A percentile compares a stretch with the other conserved stretches of the same genome.
Evolutionary conservation across 2,888 invertebrate genomes (phyloP).

Genomic region (Metallyticus violacea): DNA sequence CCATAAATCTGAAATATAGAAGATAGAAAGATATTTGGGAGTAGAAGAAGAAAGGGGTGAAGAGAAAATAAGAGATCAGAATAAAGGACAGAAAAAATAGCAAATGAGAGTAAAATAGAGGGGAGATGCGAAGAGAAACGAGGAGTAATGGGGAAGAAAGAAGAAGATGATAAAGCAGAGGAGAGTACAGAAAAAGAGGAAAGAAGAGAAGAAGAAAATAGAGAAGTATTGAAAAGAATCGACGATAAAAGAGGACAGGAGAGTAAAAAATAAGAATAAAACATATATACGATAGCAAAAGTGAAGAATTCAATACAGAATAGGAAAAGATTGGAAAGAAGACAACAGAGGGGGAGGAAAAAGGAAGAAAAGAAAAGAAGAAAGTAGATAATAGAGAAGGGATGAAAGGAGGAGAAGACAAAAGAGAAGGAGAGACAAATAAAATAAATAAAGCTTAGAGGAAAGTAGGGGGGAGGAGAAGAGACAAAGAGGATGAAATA

Average conservation of each 20-base stretch:
- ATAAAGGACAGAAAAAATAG: no score
- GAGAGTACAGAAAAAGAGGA: not conserved
- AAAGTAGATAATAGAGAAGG: not conserved
- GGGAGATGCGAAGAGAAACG: not conserved
- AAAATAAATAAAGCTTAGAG: not conserved
- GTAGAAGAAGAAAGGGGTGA: no score
- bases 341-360: not conserved
- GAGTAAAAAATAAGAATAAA: not conserved
- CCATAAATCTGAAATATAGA: no score
- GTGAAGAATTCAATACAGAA: not conserved
- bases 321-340: not conserved
- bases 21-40: no score
- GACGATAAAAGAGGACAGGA: not conserved
- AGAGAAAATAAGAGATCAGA: no score
- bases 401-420: not conserved
- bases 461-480: not conserved
- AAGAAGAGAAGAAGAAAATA: not conserved
- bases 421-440: not conserved
- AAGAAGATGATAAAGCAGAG: not conserved
- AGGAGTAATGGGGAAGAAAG: not conserved
- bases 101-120: no score
- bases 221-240: not conserved
- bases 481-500: not conserved
- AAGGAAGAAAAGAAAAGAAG: not conserved
- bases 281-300: not conserved